Evolutionary conservation across 1,140 invertebrate species (phyloP), one percentile per base, ranked within the genome.

Genomic region (Oedothorax gibbosus): DNA sequence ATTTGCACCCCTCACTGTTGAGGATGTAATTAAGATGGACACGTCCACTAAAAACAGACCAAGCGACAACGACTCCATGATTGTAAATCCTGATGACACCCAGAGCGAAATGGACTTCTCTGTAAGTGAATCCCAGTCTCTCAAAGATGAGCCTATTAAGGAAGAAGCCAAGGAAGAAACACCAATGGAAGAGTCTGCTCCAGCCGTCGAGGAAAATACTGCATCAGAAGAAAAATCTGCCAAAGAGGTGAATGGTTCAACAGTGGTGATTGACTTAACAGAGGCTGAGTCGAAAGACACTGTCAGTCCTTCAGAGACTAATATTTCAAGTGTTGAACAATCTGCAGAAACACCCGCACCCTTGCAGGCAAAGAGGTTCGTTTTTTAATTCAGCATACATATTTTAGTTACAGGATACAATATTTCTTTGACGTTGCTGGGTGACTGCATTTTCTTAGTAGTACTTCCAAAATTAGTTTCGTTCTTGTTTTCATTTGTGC

Each of bases 31-130:
- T 20, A 84, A 85, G 76, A 50, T 87, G 66, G 85, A 87, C 72
- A 85, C 85, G 79, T 85, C 54, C 49, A 12, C 54, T 49, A 78
- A 85, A 66, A 60, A 66, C 9, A 79, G 86, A 77, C 66, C 86
- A 10, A 86, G 85, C 72, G 88, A 88, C 65, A 85, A 89, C 68
- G 88, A 88, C 50, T 89, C 90, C 9, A 86, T 90, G 60, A 89
- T 89, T 77, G 89, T 90, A 11, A 87, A 89, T 85, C 89, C 89
- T 49, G 89, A 90, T 85, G 90, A 90, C 77, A 89, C 88, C 10
- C 88, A 89, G 76, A 89, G 88, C 86, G 89, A 90, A 56, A 87
- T 90, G 0, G 90, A 90, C 85, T 75, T 72, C 14, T 84, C 81
- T 57, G 51, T 75, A 3, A 84, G 66, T 68, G 80, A 82, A 64